Percentiles rank a stretch among this genome's conserved stretches.
Conservation (phyloP, 2,797 vertebrate genomes). For the Nyctalus aviator region DNA sequence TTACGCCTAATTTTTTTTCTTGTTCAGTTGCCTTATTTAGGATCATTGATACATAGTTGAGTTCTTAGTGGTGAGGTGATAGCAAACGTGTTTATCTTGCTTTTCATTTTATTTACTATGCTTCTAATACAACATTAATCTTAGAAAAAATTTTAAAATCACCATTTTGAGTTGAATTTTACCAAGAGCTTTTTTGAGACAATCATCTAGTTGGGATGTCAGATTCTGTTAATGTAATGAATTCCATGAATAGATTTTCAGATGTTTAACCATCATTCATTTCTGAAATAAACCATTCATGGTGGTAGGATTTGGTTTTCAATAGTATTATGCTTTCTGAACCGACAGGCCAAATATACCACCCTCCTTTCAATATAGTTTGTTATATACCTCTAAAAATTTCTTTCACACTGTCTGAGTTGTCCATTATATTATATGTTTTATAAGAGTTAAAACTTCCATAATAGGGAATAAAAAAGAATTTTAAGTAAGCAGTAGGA, state of each 20-base stretch:
- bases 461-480: neutral
- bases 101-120: conserved; percentile 3
- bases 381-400: neutral
- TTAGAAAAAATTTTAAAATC: conserved; percentile 6
- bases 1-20: conserved; percentile 23
- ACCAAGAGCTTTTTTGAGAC: conserved; percentile 1
- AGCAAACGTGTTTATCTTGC: neutral
- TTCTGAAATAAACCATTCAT: neutral
- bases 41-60: neutral
- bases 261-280: neutral
- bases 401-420: neutral
- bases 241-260: conserved; percentile 41
- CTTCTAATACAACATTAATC: neutral
- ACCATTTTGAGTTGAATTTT: conserved; percentile 10
- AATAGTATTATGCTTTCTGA: conserved; percentile 19
- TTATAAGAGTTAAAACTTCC: conserved; percentile 16
- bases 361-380: neutral
- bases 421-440: neutral
- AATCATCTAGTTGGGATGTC: neutral
- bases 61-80: conserved; percentile 3
- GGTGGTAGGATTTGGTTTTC: conserved; percentile 41
- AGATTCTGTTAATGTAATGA: neutral
- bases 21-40: neutral
- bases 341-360: neutral
- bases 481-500: neutral